phyloP scores from a whole-genome alignment of 2,113 vertebrate species.

The Elaphurus davidianus region DNA sequence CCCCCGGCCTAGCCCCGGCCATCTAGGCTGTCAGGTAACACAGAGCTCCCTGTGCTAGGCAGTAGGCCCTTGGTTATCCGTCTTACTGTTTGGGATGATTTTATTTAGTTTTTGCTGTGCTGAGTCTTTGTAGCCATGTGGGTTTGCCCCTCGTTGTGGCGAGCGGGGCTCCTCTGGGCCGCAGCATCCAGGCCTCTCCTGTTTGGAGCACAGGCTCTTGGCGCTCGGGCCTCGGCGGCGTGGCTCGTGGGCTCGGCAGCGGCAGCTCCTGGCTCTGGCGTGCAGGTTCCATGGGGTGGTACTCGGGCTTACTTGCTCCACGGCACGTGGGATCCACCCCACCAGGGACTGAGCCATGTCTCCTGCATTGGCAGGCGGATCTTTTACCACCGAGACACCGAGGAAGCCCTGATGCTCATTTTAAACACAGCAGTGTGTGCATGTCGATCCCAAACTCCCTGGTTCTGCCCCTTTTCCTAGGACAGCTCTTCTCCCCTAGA shows the following conservation, averaged over 20 bases:
- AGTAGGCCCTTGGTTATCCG: not conserved
- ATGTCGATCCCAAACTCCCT: not conserved
- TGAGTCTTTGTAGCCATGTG: not conserved
- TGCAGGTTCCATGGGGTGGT: not conserved
- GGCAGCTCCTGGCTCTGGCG: not conserved
- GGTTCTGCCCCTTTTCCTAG: not conserved
- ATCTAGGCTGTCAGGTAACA: not conserved
- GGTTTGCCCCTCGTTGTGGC: not conserved
- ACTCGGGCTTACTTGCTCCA: not conserved
- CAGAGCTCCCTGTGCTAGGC: not conserved
- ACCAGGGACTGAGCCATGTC: not conserved
- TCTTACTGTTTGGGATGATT: no score
- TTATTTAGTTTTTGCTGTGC: not conserved
- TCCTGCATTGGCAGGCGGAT: not conserved
- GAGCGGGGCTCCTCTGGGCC: not conserved
- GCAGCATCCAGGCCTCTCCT: not conserved
- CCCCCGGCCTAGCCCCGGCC: no score
- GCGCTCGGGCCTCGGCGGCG: not conserved
- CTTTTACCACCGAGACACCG: not conserved
- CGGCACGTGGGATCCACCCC: not conserved
- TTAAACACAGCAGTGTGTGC: not conserved
- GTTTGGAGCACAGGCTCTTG: not conserved
- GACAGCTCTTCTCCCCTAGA: not conserved
- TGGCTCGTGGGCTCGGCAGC: accelerated
- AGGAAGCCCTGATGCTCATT: not conserved